Percentiles rank a stretch among this genome's conserved stretches.
phyloP scores from a whole-genome alignment of 1,140 invertebrate genomes.

The Phortica variegata region DNA sequence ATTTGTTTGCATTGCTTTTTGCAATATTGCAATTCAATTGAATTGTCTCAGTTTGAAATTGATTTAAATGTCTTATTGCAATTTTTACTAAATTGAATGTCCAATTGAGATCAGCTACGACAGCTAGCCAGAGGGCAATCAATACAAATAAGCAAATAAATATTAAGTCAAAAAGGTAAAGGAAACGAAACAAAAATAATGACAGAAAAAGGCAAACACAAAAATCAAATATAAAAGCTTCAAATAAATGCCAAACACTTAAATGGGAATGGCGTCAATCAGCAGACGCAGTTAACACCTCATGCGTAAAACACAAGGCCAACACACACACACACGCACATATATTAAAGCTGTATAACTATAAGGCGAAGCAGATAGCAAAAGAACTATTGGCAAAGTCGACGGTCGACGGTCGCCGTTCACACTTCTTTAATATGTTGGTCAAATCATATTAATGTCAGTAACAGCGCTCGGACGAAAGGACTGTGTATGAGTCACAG shows the following conservation, averaged over 20 bases:
- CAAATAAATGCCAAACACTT: slow-evolving; percentile 36
- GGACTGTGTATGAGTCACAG: slow-evolving; percentile 1
- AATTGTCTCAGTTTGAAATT: no score
- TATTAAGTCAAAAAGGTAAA: slow-evolving; percentile 11
- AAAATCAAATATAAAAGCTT: slow-evolving; percentile 19
- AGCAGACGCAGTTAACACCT: slow-evolving; percentile 51
- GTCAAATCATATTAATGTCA: slow-evolving; percentile 22
- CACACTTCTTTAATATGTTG: no score
- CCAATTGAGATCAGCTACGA: no score
- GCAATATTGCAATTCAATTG: no score
- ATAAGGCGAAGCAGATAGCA: no score
- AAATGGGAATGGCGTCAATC: slow-evolving; percentile 52
- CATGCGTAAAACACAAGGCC: slow-evolving; percentile 20
- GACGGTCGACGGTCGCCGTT: no score
- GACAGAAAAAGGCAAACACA: slow-evolving; percentile 3
- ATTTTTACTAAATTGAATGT: no score
- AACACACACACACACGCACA: slow-evolving; percentile 8
- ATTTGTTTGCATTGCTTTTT: no score
- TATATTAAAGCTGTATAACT: slow-evolving; percentile 12
- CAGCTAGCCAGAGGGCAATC: no score
- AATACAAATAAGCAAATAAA: slow-evolving; percentile 11
- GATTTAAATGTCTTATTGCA: no score
- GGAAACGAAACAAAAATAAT: slow-evolving; percentile 13
- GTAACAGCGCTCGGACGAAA: slow-evolving; percentile 11
- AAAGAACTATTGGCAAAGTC: no score